Evolutionary conservation across 2,888 invertebrate genomes (phyloP).

Genomic region (Acronicta aceris): DNA sequence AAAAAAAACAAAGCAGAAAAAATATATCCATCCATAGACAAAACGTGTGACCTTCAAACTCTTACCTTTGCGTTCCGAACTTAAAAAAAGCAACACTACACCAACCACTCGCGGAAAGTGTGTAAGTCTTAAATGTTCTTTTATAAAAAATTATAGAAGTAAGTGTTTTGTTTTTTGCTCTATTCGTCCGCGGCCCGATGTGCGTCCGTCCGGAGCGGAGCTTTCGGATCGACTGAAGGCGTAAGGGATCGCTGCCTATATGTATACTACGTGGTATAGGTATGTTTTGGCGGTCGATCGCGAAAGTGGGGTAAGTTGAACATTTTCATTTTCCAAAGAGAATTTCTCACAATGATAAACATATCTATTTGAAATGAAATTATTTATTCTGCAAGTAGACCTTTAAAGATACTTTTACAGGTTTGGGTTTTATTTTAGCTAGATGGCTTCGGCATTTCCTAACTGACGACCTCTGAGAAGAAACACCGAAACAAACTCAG

Average conservation of each 20-base stretch:
- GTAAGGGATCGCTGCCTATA: conserved; percentile 30
- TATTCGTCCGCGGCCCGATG: conserved; percentile 8
- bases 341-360: no score
- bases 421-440: no score
- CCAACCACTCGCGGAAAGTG: conserved; percentile 29
- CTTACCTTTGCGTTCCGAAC: conserved; percentile 34
- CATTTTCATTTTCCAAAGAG: no score
- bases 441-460: no score
- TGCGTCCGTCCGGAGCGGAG: conserved; percentile 43
- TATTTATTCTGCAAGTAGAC: no score
- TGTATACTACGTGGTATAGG: conserved; percentile 46
- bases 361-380: no score
- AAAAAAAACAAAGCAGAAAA: conserved; percentile 28
- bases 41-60: conserved; percentile 26
- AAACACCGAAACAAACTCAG: no score
- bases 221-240: conserved; percentile 61
- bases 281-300: conserved; percentile 28
- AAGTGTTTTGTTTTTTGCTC: conserved; percentile 15
- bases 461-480: no score
- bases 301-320: conserved; percentile 20
- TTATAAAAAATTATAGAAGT: conserved; percentile 2
- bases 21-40: conserved; percentile 18
- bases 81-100: conserved; percentile 6
- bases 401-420: no score
- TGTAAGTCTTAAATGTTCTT: conserved; percentile 3